phyloP scores from a whole-genome alignment of 2,888 invertebrate species.

The Limnephilus auricula region DNA sequence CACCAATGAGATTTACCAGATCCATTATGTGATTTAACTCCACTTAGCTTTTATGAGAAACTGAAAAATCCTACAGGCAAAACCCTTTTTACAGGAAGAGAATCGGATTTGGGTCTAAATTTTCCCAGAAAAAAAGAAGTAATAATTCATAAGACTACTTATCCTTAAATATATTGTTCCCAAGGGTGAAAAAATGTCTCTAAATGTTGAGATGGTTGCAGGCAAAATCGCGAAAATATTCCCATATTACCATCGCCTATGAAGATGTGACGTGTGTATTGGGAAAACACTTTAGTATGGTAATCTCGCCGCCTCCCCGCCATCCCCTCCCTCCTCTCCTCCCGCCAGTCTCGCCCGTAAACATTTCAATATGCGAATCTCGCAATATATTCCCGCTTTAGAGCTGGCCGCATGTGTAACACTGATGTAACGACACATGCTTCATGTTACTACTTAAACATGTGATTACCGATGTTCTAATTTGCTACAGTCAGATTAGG shows the following conservation, averaged over 20 bases:
- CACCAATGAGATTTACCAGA: too few species aligned
- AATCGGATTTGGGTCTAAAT: too few species aligned
- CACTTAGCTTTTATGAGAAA: too few species aligned
- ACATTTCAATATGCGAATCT: conserved; percentile 44
- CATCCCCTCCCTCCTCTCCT: not conserved
- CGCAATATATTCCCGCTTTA: not conserved
- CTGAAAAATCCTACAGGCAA: too few species aligned
- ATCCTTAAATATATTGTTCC: not conserved
- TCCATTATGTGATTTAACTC: too few species aligned
- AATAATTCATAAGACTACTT: not conserved
- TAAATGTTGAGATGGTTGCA: not conserved
- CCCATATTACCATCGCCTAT: not conserved
- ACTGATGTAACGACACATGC: not conserved
- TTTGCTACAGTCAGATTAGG: not conserved
- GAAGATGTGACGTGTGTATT: conserved; percentile 2
- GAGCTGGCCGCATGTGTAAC: conserved; percentile 2
- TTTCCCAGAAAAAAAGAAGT: not conserved
- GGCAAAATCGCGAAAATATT: not conserved
- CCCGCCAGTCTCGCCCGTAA: conserved; percentile 9
- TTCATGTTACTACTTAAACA: not conserved
- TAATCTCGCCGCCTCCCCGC: conserved; percentile 12
- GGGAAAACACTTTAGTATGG: conserved; percentile 39
- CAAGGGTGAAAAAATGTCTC: not conserved
- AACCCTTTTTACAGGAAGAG: too few species aligned
- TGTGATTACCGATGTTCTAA: not conserved